Evolutionary conservation across 2,797 vertebrate species (phyloP).

Genomic region (Podarcis lilfordi): DNA sequence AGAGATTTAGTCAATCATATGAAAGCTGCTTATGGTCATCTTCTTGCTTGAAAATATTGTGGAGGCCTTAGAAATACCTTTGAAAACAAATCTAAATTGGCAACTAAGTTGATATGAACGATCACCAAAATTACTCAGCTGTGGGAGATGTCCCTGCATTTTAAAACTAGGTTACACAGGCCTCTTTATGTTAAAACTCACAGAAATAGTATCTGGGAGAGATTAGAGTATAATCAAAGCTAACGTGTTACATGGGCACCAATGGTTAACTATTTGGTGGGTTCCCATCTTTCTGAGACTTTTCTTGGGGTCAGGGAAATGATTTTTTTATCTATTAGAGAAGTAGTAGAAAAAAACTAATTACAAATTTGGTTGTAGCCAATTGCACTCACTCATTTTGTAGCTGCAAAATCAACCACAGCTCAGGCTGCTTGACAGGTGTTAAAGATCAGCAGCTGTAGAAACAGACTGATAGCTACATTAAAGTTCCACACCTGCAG

Average conservation of each 20-base stretch:
- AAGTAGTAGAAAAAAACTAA: constrained; percentile 44
- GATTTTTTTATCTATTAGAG: not conserved
- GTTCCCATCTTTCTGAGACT: not conserved
- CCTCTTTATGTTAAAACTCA: constrained; percentile 39
- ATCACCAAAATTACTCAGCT: not conserved
- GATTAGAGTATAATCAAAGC: not conserved
- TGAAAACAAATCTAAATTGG: constrained; percentile 9
- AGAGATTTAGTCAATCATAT: not conserved
- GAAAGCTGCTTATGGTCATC: not conserved
- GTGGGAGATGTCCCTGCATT: constrained; percentile 18
- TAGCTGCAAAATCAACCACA: constrained; percentile 36
- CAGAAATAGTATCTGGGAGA: constrained; percentile 11
- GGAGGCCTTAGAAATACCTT: not conserved
- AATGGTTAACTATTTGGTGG: not conserved
- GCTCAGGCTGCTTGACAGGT: constrained; percentile 31
- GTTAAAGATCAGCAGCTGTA: constrained; percentile 68
- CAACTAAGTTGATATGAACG: not conserved
- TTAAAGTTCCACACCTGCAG: constrained; percentile 58
- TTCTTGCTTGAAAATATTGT: not conserved
- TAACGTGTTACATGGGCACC: not conserved
- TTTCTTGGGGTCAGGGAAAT: not conserved
- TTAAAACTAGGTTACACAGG: constrained; percentile 17
- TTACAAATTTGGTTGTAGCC: constrained; percentile 31
- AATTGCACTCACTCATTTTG: constrained; percentile 50
- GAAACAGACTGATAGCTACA: constrained; percentile 55